Evolutionary conservation across 2,888 invertebrate species (phyloP).

Genomic region (Glyphotaelius pellucidus): DNA sequence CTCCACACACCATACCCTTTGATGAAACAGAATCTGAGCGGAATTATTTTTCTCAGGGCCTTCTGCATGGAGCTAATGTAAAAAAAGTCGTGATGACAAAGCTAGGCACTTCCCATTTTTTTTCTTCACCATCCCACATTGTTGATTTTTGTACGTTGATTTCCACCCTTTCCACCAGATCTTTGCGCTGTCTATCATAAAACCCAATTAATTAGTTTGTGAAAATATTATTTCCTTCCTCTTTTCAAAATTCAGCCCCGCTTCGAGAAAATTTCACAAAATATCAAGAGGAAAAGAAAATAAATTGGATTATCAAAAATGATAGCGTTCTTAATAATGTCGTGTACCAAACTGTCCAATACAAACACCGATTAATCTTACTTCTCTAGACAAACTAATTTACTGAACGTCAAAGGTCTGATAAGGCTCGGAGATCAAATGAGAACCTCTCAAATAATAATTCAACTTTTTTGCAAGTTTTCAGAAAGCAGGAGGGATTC

Average conservation of each 20-base stretch:
- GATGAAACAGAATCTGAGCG: no score
- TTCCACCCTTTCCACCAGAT: neutral
- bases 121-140: no score
- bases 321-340: neutral
- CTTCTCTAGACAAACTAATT: neutral
- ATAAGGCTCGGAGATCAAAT: neutral
- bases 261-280: neutral
- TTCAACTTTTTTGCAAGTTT: neutral
- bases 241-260: neutral
- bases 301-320: constrained; percentile 2
- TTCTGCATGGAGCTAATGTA: no score
- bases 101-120: no score
- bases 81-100: no score
- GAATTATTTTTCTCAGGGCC: no score
- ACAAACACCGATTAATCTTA: neutral
- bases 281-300: neutral
- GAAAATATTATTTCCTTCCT: neutral
- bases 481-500: neutral
- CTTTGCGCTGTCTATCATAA: neutral
- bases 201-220: neutral
- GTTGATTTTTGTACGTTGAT: no score
- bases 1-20: no score
- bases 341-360: neutral
- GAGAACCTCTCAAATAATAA: neutral
- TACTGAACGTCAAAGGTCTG: neutral